Evolutionary conservation across 2,888 invertebrate genomes (phyloP).

Genomic region (Cybosia mesomella): DNA sequence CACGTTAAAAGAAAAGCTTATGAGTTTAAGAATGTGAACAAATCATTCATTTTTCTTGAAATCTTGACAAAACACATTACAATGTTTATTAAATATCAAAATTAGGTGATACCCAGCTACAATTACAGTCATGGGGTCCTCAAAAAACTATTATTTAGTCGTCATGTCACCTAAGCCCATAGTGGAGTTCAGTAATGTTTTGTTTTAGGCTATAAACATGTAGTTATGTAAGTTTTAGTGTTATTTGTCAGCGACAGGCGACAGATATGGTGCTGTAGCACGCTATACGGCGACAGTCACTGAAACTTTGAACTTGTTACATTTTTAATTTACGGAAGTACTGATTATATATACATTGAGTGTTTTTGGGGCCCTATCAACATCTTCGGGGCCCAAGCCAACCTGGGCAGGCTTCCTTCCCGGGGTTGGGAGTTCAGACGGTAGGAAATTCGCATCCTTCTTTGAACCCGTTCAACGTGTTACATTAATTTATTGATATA

Average conservation of each 20-base stretch:
- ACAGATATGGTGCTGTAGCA: conserved; percentile 74
- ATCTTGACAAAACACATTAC: not conserved
- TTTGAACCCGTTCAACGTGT: no score
- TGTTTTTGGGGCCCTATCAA: no score
- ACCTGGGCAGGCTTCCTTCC: no score
- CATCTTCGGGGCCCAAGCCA: no score
- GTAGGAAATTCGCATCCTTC: no score
- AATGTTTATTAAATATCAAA: not conserved
- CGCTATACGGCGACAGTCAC: conserved; percentile 56
- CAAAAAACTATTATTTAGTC: conserved; percentile 20
- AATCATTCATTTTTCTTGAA: no score
- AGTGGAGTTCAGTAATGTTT: conserved; percentile 41
- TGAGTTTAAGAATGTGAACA: no score
- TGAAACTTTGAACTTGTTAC: conserved; percentile 32
- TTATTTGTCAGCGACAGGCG: conserved; percentile 63
- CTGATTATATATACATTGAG: no score
- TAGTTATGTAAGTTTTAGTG: conserved; percentile 60
- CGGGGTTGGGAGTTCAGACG: no score
- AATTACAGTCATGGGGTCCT: conserved; percentile 11
- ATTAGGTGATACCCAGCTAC: not conserved
- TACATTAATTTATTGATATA: no score
- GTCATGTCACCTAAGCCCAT: conserved; percentile 17
- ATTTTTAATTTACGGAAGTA: not conserved
- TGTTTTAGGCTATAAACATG: conserved; percentile 58
- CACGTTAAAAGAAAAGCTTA: no score